phyloP scores from a whole-genome alignment of 1,140 invertebrate species.

The Drusus annulatus region DNA sequence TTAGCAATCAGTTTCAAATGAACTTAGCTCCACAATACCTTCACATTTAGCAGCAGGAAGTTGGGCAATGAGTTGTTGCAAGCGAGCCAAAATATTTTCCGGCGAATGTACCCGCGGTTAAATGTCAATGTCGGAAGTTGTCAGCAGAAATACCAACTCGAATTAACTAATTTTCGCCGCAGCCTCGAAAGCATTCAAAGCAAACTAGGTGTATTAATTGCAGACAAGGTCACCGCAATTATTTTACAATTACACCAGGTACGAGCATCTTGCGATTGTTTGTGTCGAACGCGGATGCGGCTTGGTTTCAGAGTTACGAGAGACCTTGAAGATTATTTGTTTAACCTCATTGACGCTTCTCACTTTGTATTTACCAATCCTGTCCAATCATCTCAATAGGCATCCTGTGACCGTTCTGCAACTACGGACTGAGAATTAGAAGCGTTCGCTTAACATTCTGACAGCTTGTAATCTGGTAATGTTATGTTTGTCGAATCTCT shows the following conservation, averaged over 20 bases:
- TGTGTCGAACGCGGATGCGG: not conserved
- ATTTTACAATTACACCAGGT: not conserved
- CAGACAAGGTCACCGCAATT: slow-evolving; percentile 18
- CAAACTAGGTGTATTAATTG: slow-evolving; percentile 1
- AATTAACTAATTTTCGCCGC: not conserved
- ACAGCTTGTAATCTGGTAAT: not conserved
- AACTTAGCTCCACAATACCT: slow-evolving; percentile 7
- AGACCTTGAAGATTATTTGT: not conserved
- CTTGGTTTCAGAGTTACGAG: not conserved
- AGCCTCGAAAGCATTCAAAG: not conserved
- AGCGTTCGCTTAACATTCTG: no score
- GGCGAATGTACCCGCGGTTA: not conserved
- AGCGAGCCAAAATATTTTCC: not conserved
- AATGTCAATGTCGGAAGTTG: slow-evolving; percentile 22
- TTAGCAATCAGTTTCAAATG: slow-evolving; percentile 1
- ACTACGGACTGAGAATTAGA: not conserved
- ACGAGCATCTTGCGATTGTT: not conserved
- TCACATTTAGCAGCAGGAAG: slow-evolving; percentile 6
- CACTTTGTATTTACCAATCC: no score
- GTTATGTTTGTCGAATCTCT: not conserved
- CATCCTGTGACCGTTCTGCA: not conserved
- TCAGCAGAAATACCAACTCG: not conserved
- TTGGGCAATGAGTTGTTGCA: not conserved
- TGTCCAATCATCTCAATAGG: no score
- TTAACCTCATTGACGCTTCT: no score